phyloP scores from a whole-genome alignment of 2,797 vertebrate genomes.

The Paguma larvata region DNA sequence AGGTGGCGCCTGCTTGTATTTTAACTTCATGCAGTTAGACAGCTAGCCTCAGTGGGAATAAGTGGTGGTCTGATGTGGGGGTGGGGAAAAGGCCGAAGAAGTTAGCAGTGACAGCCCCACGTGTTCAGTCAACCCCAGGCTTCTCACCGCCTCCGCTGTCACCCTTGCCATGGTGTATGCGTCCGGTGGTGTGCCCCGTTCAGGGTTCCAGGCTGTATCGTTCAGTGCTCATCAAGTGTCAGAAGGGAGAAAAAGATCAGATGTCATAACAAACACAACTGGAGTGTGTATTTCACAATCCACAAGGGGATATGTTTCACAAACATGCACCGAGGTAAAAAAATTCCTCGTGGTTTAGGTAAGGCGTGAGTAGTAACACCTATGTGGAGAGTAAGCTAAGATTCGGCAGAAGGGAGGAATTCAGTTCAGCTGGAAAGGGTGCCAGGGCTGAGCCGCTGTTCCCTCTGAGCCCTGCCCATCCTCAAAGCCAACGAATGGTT shows the following conservation, averaged over 20 bases:
- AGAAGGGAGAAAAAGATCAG: neutral
- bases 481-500: neutral
- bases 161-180: neutral
- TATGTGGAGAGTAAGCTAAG: neutral
- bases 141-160: neutral
- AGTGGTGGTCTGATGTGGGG: neutral
- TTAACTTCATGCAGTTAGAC: neutral
- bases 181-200: neutral
- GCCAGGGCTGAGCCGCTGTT: neutral
- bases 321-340: slow-evolving; percentile 16
- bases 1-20: slow-evolving; percentile 1
- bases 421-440: neutral
- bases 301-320: neutral
- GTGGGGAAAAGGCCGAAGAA: neutral
- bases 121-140: rapidly evolving
- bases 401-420: slow-evolving; percentile 35
- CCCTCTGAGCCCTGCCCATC: neutral
- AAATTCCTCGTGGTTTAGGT: neutral
- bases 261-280: neutral
- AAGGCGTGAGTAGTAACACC: slow-evolving; percentile 12
- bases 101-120: neutral
- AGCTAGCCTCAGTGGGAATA: neutral
- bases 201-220: neutral
- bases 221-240: neutral
- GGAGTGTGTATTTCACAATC: neutral